Base-by-base conservation (phyloP, 1,140 invertebrate species). In the Neodiprion pinetum region DNA sequence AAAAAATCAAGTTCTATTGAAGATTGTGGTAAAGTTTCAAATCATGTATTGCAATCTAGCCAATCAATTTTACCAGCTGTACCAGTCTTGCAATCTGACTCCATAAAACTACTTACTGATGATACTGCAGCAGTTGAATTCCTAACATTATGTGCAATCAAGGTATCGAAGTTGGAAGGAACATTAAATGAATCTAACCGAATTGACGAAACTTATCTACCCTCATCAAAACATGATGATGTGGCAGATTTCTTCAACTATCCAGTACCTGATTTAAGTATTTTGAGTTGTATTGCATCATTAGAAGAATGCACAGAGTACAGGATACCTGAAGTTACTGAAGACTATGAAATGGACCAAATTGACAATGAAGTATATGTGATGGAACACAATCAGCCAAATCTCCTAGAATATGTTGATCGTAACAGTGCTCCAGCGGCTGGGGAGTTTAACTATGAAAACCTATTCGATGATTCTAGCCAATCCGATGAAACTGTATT, bases 41-140 rank as follows among this genome's bases (percentile, higher is more conserved):
- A 12, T 61, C 53, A 61, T 14, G 9, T 61, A 14, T 8, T 17
- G 11, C 53, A 61, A 61, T 17, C 53, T 17, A 61, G 53, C n/a
- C 53, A 61, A 9, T 61, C 53, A 17, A 61, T 4, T 4, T 17
- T 5, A 61, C 9, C 53, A 17, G 11, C n/a, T 17, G n/a, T 8
- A 61, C 53, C 5, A 61, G 53, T 61, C 7, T 61, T 17, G 47
- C 82, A 84, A 74, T 71, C 73, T 11, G 71, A 49, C 0, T 79
- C 88, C 10, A 81, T 88, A 0, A 84, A 86, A 74, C 72, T 89
- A 10, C 69, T 88, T 14, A 80, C 76, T 14, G 81, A 77, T 5
- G 87, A 89, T 71, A 79, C 77, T 9, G 80, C 82, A 17, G 80
- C 81, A 1, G 48, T 83, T 9, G 85, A 89, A 23, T 89, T 89